phyloP scores from a whole-genome alignment of 2,113 vertebrate genomes.

The Fregetta grallaria region DNA sequence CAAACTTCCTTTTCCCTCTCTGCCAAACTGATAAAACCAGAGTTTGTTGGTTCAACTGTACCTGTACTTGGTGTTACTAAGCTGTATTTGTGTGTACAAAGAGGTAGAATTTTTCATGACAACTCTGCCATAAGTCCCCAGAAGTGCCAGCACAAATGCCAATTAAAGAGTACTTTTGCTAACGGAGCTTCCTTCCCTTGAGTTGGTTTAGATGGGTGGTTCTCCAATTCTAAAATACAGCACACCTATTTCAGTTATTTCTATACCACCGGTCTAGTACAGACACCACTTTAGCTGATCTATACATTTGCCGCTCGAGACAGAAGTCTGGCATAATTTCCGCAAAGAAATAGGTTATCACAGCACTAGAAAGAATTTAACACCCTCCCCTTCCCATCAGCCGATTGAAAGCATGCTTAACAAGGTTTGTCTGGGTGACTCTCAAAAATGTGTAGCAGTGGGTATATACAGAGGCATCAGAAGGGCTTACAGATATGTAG shows the following conservation, averaged over 20 bases:
- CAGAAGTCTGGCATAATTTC: neutral
- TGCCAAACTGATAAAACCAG: neutral
- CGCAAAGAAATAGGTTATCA: neutral
- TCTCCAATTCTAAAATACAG: neutral
- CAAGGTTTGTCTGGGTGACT: neutral
- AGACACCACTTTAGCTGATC: neutral
- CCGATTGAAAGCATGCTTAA: accelerated
- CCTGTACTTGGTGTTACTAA: neutral
- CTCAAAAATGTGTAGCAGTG: neutral
- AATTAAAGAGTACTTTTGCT: neutral
- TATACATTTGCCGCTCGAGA: neutral
- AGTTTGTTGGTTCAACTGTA: neutral
- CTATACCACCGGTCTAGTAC: neutral
- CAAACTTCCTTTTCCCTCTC: neutral
- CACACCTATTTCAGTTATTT: neutral
- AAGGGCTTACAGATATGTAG: neutral
- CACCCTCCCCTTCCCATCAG: neutral
- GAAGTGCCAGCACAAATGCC: neutral
- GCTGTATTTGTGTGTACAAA: neutral
- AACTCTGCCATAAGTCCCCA: neutral
- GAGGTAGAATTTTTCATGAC: neutral
- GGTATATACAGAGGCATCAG: neutral
- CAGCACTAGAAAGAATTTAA: neutral
- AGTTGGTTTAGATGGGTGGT: neutral
- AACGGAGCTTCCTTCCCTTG: neutral